Base-by-base conservation (phyloP, 2,888 invertebrate species). In the Craniophora ligustri region DNA sequence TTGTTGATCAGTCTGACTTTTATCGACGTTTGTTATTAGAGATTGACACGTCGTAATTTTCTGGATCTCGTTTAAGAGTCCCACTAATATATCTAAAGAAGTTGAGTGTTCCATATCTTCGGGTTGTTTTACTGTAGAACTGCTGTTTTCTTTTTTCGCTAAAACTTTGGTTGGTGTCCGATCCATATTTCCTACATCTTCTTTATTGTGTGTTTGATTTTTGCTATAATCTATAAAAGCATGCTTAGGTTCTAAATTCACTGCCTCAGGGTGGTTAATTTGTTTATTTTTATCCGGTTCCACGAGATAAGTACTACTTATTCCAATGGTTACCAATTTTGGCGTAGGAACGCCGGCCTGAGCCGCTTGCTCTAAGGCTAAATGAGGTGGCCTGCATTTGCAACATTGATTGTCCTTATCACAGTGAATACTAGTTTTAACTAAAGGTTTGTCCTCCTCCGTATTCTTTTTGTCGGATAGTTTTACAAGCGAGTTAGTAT, bases 41-140 rank as follows among this genome's bases (percentile, higher is more conserved):
- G 82, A 78, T 51, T 88, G 85, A 59, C 84, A 81, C 5, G 81
- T 79, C 2, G 89, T 87, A 49, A 92, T 91, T 47, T 88, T 91
- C 67, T 88, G 85, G 60, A 93, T 93, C 77, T 93, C 92, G 64
- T 88, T 89, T 39, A 93, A 76, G 36, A 93, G 78, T 10, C 86
- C 86, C 3, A 89, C 87, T 56, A 93, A 70, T 64, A 91, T 83
- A 45, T 92, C 92, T 6, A 93, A 79, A 3, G 92, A 92, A 13
- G 86, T 82, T 3, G 87, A 85, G 34, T 84, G 84, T 35, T 85
- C 81, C 3, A 87, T 65, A 48, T 55, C 57, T 8, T 79, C 76
- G 30, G 58, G 32, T 39, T 64, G 57, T 16, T 26, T 40, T 44
- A 26, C 5, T 26, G 13, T 18, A 14, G 30, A 2, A n/a, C 15